Base-by-base conservation (phyloP, 2,888 invertebrate genomes). In the Trichogramma dendrolimi region DNA sequence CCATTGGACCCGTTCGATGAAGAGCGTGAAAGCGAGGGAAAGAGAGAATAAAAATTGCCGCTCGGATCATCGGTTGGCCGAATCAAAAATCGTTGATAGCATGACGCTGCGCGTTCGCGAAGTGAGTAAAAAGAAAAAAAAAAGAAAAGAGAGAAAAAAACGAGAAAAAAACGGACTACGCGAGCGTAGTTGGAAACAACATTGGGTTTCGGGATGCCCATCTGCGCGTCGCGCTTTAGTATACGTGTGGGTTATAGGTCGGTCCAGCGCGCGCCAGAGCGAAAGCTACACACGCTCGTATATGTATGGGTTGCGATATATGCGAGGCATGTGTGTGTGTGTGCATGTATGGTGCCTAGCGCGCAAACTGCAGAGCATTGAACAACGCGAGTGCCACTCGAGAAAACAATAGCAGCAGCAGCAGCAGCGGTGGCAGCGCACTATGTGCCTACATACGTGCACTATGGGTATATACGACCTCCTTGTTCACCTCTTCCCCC, bases 341-440 rank as follows among this genome's bases (percentile, higher is more conserved):
- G 38, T 39, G 38, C n/a, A 8, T 41, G 14, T 14, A 41, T 11
- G 8, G 40, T 8, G 47, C 39, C 4, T 63, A 69, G 71, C 67
- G 67, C 66, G 71, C 73, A 76, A 70, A 72, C 74, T 71, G 71
- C 71, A 73, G 71, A 63, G 75, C 77, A 77, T 77, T 76, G 76
- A 77, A 77, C 77, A 74, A 76, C 27, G 76, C 75, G 77, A 78
- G 78, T 77, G 72, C 77, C 77, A 78, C 78, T 78, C 70, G 74
- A 77, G 76, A 77, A 78, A 77, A 78, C 77, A 78, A 78, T 77
- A 77, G 77, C 75, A 76, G 74, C 76, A 76, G 73, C 74, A 63
- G 59, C 61, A 2, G 14, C 14, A 27, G 27, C 27, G 27, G 27
- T 27, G 27, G 27, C 27, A 27, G 27, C 27, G 27, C 27, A 27